These are phyloP conservation scores for Allophyes oxyacanthae DNA, from an alignment of 2,888 invertebrate genomes.

Conservation along the genomic window DNA sequence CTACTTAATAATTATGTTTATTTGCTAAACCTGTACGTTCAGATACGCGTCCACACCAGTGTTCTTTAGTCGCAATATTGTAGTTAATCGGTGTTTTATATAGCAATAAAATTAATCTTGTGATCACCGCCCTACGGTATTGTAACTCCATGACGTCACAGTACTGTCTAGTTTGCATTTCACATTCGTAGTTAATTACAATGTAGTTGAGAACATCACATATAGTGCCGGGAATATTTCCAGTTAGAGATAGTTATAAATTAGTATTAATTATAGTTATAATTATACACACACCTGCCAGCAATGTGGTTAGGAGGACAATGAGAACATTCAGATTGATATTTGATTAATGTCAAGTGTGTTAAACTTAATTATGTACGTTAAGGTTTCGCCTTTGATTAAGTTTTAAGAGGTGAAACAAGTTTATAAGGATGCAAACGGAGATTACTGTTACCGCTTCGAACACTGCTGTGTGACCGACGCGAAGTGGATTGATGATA, in stretches of 20 bases:
- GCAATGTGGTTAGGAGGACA: constrained; percentile 6
- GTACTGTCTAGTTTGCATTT: constrained; percentile 11
- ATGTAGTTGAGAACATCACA: constrained; percentile 50
- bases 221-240: constrained; percentile 46
- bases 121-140: constrained; percentile 7
- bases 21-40: constrained; percentile 24
- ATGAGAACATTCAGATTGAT: constrained; percentile 9
- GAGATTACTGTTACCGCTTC: constrained; percentile 15
- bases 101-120: constrained; percentile 47
- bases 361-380: constrained; percentile 6
- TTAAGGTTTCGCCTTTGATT: constrained; percentile 11
- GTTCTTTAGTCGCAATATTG: background rate
- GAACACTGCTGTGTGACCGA: constrained; percentile 12
- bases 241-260: constrained; percentile 44
- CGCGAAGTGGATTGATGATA: background rate
- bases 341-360: constrained; percentile 4
- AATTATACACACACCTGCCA: constrained; percentile 19
- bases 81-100: constrained; percentile 13
- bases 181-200: constrained; percentile 14
- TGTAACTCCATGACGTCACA: background rate
- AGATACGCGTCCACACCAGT: constrained; percentile 3
- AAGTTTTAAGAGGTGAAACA: constrained; percentile 8
- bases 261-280: constrained; percentile 44
- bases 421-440: constrained; percentile 1
- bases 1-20: constrained; percentile 59